These are phyloP conservation scores for Drosophila neocordata DNA, from an alignment of 1,140 invertebrate genomes.

Conservation along the genomic window DNA sequence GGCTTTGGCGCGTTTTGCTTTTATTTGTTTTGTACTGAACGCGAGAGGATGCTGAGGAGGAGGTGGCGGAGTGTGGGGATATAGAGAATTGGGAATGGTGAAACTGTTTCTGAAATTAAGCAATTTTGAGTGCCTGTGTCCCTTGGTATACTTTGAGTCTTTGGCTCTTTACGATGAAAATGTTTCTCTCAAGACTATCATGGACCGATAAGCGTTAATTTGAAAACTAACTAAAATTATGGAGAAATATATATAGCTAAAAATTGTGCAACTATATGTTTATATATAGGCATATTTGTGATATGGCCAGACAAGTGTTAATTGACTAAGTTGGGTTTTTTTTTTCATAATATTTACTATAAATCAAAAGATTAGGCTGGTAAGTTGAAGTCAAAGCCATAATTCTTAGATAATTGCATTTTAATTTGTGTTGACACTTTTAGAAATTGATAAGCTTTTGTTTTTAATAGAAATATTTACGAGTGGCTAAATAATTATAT, in stretches of 20 bases:
- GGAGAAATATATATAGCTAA: neutral
- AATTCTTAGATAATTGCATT: too few species aligned
- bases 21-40: conserved; percentile 62
- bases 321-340: too few species aligned
- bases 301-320: neutral
- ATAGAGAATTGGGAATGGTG: neutral
- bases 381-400: too few species aligned
- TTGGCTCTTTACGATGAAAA: conserved; percentile 11
- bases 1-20: conserved; percentile 70
- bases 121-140: conserved; percentile 47
- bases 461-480: too few species aligned
- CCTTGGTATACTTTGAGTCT: conserved; percentile 13
- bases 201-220: conserved; percentile 50
- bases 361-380: too few species aligned
- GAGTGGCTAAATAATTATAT: too few species aligned
- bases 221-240: conserved; percentile 20
- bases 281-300: neutral
- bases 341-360: neutral
- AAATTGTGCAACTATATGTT: neutral
- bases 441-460: too few species aligned
- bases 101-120: conserved; percentile 42
- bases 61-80: neutral
- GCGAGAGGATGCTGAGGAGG: conserved; percentile 2
- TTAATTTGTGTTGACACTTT: too few species aligned
- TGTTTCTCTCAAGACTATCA: conserved; percentile 9